phyloP scores from a whole-genome alignment of 2,888 invertebrate genomes.

The Lasioglossum lativentre region DNA sequence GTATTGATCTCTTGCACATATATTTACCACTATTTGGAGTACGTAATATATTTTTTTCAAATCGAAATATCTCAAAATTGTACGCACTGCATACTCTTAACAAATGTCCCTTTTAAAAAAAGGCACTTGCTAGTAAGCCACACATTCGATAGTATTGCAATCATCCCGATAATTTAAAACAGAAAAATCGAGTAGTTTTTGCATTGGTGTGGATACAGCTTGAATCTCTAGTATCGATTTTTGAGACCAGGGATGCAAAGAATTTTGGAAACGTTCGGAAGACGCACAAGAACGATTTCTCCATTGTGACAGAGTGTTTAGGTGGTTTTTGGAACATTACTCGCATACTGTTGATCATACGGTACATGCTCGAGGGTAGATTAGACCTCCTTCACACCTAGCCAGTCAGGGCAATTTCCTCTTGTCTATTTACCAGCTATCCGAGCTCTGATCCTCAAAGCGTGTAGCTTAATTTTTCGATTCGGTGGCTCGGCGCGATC shows the following conservation, averaged over 20 bases:
- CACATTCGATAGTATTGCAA: neutral
- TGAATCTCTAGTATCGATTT: no score
- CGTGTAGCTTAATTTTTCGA: conserved; percentile 49
- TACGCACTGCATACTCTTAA: neutral
- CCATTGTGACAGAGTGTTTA: neutral
- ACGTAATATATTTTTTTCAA: neutral
- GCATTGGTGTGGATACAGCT: neutral
- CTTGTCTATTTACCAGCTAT: conserved; percentile 36
- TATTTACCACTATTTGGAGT: neutral
- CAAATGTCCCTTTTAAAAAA: no score
- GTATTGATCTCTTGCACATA: neutral
- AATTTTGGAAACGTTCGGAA: neutral
- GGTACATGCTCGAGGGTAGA: neutral
- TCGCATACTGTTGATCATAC: no score
- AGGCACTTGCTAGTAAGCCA: no score
- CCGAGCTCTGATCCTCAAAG: conserved; percentile 21
- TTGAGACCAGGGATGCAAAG: neutral
- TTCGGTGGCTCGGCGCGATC: conserved; percentile 32
- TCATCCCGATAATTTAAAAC: neutral
- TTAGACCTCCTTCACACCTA: conserved; percentile 11
- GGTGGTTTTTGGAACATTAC: neutral
- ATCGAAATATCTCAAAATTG: neutral
- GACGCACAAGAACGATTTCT: neutral
- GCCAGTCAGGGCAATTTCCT: conserved; percentile 62
- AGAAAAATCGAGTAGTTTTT: neutral